These are phyloP conservation scores for Alectura lathami DNA, from an alignment of 2,113 vertebrate species.

Conservation along the genomic window DNA sequence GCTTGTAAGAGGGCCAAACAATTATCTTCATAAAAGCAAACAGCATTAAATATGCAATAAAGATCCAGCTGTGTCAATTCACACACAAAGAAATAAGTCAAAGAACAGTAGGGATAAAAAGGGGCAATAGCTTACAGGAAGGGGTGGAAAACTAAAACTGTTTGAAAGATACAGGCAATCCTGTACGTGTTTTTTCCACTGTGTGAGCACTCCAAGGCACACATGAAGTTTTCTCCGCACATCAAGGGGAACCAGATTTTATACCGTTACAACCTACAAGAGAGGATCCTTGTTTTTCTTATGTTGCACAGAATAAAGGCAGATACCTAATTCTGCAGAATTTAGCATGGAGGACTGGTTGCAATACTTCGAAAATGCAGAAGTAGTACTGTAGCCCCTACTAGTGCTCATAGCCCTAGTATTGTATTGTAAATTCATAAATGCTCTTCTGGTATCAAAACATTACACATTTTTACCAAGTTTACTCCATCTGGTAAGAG, in stretches of 20 bases:
- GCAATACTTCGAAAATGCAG: neutral
- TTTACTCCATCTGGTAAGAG: neutral
- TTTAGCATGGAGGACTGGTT: neutral
- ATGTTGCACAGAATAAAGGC: neutral
- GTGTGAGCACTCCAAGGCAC: neutral
- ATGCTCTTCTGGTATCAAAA: neutral
- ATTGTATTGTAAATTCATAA: neutral
- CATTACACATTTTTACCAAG: neutral
- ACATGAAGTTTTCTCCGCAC: neutral
- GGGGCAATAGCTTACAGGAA: rapidly evolving
- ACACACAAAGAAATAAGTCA: neutral
- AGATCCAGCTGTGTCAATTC: neutral
- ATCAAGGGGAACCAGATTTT: neutral
- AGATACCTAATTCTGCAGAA: neutral
- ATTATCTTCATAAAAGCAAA: neutral
- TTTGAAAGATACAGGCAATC: neutral
- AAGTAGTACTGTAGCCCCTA: neutral
- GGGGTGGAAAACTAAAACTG: neutral
- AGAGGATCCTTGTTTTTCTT: neutral
- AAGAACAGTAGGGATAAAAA: neutral
- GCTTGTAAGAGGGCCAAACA: neutral
- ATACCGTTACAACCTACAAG: neutral
- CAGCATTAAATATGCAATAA: neutral
- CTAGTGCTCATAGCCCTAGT: neutral
- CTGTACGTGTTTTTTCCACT: neutral